Percentiles rank a stretch among this genome's conserved stretches.
phyloP scores from a whole-genome alignment of 2,888 invertebrate species.

The Synergus umbraculus region DNA sequence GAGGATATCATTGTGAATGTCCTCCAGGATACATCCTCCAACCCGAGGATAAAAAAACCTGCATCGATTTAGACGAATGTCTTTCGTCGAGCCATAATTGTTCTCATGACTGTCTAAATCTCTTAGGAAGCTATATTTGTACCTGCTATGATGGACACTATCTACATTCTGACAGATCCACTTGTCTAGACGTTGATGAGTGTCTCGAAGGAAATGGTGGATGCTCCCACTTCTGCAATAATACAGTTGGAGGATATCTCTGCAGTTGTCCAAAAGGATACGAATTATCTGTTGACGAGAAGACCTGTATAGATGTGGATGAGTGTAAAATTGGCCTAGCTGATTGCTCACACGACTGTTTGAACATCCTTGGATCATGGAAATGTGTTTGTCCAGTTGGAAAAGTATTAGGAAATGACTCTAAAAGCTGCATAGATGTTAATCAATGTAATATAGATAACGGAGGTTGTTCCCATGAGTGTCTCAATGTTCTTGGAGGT shows the following conservation, averaged over 20 bases:
- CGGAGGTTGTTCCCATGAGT: conserved; percentile 83
- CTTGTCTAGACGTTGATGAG: conserved; percentile 74
- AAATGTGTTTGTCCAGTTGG: conserved; percentile 74
- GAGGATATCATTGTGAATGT: conserved; percentile 80
- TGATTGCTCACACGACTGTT: conserved; percentile 78
- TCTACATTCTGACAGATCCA: conserved; percentile 69
- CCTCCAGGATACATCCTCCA: conserved; percentile 75
- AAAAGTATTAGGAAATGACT: conserved; percentile 66
- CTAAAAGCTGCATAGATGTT: conserved; percentile 75
- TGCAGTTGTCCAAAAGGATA: conserved; percentile 80
- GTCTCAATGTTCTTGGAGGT: conserved; percentile 79
- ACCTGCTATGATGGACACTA: conserved; percentile 69
- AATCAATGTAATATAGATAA: conserved; percentile 80
- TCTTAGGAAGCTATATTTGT: conserved; percentile 74
- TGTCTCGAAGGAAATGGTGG: conserved; percentile 75
- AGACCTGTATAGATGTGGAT: conserved; percentile 75
- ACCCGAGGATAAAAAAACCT: conserved; percentile 75
- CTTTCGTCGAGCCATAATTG: conserved; percentile 66
- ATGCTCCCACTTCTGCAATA: conserved; percentile 78
- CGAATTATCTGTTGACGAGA: conserved; percentile 73
- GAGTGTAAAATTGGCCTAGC: conserved; percentile 75
- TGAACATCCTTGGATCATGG: conserved; percentile 75
- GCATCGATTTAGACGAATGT: conserved; percentile 78
- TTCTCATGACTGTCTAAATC: conserved; percentile 67
- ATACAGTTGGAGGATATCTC: conserved; percentile 78